Evolutionary conservation across 2,113 vertebrate genomes (phyloP).

Genomic region (Thalassoma bifasciatum): DNA sequence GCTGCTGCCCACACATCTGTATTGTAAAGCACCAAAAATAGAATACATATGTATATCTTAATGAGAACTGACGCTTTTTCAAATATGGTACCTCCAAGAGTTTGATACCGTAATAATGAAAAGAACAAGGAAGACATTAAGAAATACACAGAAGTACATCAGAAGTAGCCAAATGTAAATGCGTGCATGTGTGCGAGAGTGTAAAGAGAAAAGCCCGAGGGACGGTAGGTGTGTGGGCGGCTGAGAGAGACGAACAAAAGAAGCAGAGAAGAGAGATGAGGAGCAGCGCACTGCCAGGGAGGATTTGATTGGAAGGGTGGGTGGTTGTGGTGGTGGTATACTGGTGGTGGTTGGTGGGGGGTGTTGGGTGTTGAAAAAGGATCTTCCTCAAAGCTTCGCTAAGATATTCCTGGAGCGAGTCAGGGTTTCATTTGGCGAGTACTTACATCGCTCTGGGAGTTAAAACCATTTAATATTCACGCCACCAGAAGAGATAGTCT

Average conservation of each 20-base stretch:
- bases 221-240: slow-evolving; percentile 83
- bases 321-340: slow-evolving; percentile 50
- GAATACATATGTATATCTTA: slow-evolving; percentile 42
- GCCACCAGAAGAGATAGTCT: slow-evolving; percentile 42
- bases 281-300: slow-evolving; percentile 67
- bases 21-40: slow-evolving; percentile 85
- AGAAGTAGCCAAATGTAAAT: slow-evolving; percentile 70
- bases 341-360: background rate
- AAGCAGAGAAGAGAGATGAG: slow-evolving; percentile 74
- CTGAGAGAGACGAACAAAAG: slow-evolving; percentile 83
- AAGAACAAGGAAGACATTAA: slow-evolving; percentile 29
- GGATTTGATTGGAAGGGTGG: slow-evolving; percentile 75
- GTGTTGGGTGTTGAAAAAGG: slow-evolving; percentile 69
- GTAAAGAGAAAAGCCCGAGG: slow-evolving; percentile 79
- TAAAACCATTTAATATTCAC: slow-evolving; percentile 67
- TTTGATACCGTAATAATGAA: slow-evolving; percentile 16
- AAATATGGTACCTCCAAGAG: slow-evolving; percentile 21
- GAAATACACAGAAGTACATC: slow-evolving; percentile 63
- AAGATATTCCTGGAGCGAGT: slow-evolving; percentile 75
- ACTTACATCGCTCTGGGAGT: slow-evolving; percentile 47
- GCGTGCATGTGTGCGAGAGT: slow-evolving; percentile 57
- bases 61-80: slow-evolving; percentile 13
- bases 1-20: slow-evolving; percentile 94
- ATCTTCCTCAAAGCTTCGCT: slow-evolving; percentile 75
- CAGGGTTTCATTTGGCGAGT: slow-evolving; percentile 68